Percentiles rank a stretch among this genome's conserved stretches.
These are phyloP conservation scores for Canis aureus DNA, from an alignment of 2,113 vertebrate species.

Conservation along the genomic window DNA sequence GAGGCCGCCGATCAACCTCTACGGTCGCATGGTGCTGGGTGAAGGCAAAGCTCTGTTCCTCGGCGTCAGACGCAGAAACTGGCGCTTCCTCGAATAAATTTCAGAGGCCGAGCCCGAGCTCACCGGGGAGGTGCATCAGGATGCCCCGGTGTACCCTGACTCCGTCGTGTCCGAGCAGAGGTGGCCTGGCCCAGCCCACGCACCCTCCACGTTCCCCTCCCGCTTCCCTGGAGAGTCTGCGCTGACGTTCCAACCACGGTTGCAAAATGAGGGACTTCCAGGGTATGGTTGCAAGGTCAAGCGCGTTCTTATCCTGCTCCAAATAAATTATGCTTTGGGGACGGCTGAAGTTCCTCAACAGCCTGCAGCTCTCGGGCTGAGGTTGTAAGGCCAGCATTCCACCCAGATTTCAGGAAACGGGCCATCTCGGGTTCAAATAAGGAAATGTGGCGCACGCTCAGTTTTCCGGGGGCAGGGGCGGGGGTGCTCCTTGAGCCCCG, in stretches of 20 bases:
- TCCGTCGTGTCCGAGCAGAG: background rate
- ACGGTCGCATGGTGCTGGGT: too few relatives aligned
- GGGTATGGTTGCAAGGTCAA: background rate
- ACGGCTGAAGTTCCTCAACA: background rate
- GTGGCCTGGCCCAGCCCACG: background rate
- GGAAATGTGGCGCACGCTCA: background rate
- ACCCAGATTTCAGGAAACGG: background rate
- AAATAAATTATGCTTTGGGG: background rate
- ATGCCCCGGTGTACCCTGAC: fast-evolving
- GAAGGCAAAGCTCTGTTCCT: too few relatives aligned
- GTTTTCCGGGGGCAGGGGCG: fast-evolving
- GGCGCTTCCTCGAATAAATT: background rate
- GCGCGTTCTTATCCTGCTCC: background rate
- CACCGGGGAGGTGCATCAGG: fast-evolving
- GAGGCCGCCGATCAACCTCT: background rate
- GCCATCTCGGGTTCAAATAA: background rate
- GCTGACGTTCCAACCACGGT: background rate
- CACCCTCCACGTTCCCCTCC: background rate
- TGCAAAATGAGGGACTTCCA: background rate
- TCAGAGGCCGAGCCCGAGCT: background rate
- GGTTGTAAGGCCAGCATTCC: background rate
- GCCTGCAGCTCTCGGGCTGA: background rate
- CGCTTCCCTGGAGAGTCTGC: background rate
- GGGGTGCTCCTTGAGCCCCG: background rate
- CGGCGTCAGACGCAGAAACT: background rate